Percentiles rank a stretch among this genome's conserved stretches.
phyloP scores from a whole-genome alignment of 1,140 invertebrate genomes.

The Diachasma alloeum region DNA sequence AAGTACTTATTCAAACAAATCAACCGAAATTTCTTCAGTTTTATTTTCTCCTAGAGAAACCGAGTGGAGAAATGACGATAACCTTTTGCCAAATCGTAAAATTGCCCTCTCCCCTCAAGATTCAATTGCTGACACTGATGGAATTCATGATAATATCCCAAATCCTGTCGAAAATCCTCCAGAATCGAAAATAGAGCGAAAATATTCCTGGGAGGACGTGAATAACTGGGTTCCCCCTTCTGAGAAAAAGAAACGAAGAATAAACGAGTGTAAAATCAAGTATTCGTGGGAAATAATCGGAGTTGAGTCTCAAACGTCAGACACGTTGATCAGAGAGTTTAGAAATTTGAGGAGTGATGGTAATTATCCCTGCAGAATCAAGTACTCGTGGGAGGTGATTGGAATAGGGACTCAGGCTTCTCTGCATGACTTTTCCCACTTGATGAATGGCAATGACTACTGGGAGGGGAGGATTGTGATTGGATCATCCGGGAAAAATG shows the following conservation, averaged over 20 bases:
- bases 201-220: slow-evolving; percentile 34
- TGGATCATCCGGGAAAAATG: neutral
- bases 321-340: slow-evolving; percentile 9
- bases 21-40: neutral
- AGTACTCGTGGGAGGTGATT: slow-evolving; percentile 52
- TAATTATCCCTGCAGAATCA: slow-evolving; percentile 32
- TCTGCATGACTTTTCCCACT: slow-evolving; percentile 5
- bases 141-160: neutral
- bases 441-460: slow-evolving; percentile 24
- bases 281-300: slow-evolving; percentile 50
- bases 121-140: no score
- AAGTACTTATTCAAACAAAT: neutral
- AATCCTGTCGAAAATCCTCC: neutral
- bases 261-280: slow-evolving; percentile 35
- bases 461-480: slow-evolving; percentile 31
- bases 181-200: slow-evolving; percentile 1
- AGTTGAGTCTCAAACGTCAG: slow-evolving; percentile 39
- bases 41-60: no score
- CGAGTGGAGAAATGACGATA: no score
- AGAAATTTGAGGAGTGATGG: neutral
- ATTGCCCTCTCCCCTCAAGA: no score
- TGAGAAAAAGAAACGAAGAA: slow-evolving; percentile 13
- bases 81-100: no score
- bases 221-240: slow-evolving; percentile 26
- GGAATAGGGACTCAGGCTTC: slow-evolving; percentile 40